A percentile compares a stretch with the other conserved stretches of the same genome.
Conservation (phyloP, 2,888 invertebrate species). For the Orthosia gothica region DNA sequence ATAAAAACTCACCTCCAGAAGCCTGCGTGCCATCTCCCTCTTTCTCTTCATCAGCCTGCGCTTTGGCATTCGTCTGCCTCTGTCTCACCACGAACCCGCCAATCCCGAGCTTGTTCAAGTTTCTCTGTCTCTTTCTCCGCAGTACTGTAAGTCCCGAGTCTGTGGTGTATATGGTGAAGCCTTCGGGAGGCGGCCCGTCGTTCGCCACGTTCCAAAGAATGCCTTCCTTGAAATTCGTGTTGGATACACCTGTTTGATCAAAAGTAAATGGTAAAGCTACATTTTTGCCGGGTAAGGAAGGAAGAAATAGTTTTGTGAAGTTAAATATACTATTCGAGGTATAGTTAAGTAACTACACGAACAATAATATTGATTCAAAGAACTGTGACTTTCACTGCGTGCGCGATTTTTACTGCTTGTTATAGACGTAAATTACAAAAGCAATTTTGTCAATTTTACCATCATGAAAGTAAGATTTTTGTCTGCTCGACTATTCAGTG, state of each 20-base stretch:
- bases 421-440: too few species aligned
- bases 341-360: too few species aligned
- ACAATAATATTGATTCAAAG: too few species aligned
- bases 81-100: conserved; percentile 97
- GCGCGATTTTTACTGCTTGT: neutral
- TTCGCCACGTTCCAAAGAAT: conserved; percentile 95
- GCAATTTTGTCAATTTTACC: too few species aligned
- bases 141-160: conserved; percentile 96
- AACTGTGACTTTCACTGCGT: neutral
- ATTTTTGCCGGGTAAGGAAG: neutral
- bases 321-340: too few species aligned
- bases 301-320: neutral
- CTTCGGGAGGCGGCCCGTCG: conserved; percentile 96
- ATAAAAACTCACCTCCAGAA: conserved; percentile 77
- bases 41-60: conserved; percentile 83
- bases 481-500: too few species aligned
- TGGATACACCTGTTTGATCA: conserved; percentile 50
- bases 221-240: conserved; percentile 94
- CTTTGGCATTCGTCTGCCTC: conserved; percentile 88
- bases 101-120: conserved; percentile 96
- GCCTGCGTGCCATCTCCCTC: conserved; percentile 83
- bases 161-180: conserved; percentile 95
- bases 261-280: conserved; percentile 43
- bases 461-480: too few species aligned
- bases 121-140: conserved; percentile 96